Evolutionary conservation across 2,888 invertebrate genomes (phyloP).

Genomic region (Miltochrista miniata): DNA sequence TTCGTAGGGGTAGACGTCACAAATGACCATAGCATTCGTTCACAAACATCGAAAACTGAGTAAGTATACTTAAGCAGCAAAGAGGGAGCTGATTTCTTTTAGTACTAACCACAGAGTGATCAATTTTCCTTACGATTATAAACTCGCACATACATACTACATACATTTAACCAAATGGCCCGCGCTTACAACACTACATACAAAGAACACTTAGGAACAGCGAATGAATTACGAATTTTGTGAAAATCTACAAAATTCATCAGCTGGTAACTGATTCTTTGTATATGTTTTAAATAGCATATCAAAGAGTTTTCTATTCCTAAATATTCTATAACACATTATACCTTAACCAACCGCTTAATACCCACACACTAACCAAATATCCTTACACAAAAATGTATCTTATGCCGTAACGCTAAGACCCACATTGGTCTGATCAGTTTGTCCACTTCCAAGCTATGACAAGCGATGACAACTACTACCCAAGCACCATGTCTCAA

Average conservation of each 20-base stretch:
- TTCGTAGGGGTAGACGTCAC: too few relatives aligned
- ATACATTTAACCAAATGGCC: conserved; percentile 36
- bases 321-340: conserved; percentile 10
- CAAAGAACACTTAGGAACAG: conserved; percentile 16
- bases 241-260: not conserved
- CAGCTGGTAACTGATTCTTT: too few relatives aligned
- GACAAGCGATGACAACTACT: conserved; percentile 32
- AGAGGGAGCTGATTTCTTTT: too few relatives aligned
- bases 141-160: conserved; percentile 29
- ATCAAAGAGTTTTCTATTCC: conserved; percentile 9
- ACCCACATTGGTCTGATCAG: conserved; percentile 40
- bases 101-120: not conserved
- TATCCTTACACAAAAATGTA: conserved; percentile 28
- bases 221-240: not conserved
- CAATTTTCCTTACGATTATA: not conserved
- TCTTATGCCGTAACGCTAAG: conserved; percentile 36
- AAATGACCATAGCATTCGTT: too few relatives aligned
- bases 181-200: conserved; percentile 8
- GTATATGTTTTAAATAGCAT: not conserved
- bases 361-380: conserved; percentile 23
- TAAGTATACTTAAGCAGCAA: too few relatives aligned
- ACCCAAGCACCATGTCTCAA: conserved; percentile 52
- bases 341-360: conserved; percentile 6
- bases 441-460: conserved; percentile 44
- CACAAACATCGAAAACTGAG: too few relatives aligned